Evolutionary conservation across 2,888 invertebrate genomes (phyloP).

Genomic region (Scaptodrosophila latifasciaeformis): DNA sequence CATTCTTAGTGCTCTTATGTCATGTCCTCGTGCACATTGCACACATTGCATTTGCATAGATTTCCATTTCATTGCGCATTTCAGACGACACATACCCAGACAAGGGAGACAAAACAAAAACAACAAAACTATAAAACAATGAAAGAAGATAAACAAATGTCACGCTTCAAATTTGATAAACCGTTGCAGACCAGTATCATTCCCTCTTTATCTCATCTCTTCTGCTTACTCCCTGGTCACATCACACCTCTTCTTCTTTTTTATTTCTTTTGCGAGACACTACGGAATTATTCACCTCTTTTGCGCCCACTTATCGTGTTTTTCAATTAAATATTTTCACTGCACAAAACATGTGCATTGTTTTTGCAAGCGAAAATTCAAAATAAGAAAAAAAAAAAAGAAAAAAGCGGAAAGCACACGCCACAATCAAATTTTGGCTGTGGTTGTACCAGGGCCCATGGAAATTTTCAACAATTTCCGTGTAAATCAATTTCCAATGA

Average conservation of each 20-base stretch:
- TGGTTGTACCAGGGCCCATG: slow-evolving; percentile 19
- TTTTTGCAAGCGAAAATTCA: background rate
- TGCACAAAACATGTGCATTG: background rate
- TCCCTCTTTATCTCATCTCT: background rate
- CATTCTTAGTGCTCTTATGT: too few relatives aligned
- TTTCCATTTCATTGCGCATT: slow-evolving; percentile 41
- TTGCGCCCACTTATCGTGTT: slow-evolving; percentile 27
- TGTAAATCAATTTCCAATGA: slow-evolving; percentile 64
- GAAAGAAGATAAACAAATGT: slow-evolving; percentile 26
- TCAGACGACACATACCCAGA: slow-evolving; percentile 21
- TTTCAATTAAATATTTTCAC: slow-evolving; percentile 64
- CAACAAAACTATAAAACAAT: too few relatives aligned
- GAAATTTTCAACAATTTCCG: slow-evolving; percentile 41
- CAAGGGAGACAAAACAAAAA: slow-evolving; percentile 12
- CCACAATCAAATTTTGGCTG: slow-evolving; percentile 21
- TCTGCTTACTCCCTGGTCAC: too few relatives aligned
- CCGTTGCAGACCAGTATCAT: slow-evolving; percentile 9
- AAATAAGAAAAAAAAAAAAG: too few relatives aligned
- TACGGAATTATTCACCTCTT: background rate
- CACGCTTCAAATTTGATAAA: slow-evolving; percentile 21
- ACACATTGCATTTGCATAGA: slow-evolving; percentile 57
- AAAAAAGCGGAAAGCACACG: too few relatives aligned
- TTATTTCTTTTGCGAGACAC: background rate
- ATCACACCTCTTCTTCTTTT: too few relatives aligned
- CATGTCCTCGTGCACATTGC: too few relatives aligned